Evolutionary conservation across 2,113 vertebrate genomes (phyloP).

Genomic region (Phylloscopus whistleri): DNA sequence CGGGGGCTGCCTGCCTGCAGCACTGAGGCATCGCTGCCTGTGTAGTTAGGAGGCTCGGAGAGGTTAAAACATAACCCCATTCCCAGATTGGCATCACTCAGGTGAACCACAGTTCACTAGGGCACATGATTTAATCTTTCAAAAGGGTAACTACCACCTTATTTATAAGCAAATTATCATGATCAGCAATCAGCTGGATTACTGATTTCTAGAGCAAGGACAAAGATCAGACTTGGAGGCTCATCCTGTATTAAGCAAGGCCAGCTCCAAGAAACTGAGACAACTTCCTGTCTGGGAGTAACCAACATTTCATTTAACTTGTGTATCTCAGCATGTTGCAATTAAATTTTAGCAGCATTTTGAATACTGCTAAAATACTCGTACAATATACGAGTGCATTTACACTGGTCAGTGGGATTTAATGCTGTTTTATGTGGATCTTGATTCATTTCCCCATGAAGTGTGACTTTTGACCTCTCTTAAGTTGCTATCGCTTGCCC

Average conservation of each 20-base stretch:
- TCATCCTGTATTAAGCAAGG: not conserved
- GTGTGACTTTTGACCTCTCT: not conserved
- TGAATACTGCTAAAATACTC: not conserved
- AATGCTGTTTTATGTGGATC: not conserved
- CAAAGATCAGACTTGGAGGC: not conserved
- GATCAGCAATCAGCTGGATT: not conserved
- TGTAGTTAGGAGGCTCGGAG: accelerated
- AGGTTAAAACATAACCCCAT: not conserved
- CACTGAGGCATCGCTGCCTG: not conserved
- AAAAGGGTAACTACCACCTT: not conserved
- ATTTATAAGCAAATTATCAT: not conserved
- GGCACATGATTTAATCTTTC: not conserved
- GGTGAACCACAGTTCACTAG: not conserved
- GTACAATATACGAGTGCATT: not conserved
- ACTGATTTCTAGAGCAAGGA: not conserved
- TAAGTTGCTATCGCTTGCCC: not conserved
- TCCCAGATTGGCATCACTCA: not conserved
- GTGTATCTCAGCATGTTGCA: not conserved
- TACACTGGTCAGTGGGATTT: not conserved
- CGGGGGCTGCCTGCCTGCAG: not conserved
- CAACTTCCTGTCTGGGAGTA: not conserved
- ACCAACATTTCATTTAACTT: not conserved
- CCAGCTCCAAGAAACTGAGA: not conserved
- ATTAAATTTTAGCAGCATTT: not conserved
- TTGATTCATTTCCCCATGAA: not conserved